Base-by-base conservation (phyloP, 23 tunicate species). In the Phallusia fumigata region DNA sequence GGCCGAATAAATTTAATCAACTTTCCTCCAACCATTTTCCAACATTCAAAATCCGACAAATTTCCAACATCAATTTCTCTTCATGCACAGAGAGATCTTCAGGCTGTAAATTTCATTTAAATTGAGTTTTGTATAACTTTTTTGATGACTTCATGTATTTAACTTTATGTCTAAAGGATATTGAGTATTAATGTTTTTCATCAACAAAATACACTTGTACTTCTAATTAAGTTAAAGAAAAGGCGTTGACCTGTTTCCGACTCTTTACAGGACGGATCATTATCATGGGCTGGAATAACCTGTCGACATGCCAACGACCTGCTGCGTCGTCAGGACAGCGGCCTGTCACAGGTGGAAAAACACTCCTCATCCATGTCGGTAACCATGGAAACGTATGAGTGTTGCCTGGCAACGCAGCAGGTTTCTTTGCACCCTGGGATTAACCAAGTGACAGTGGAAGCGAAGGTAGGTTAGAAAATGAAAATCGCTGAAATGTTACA, bases 291-390 rank as follows among this genome's bases (percentile, higher is more conserved):
- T 0, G 92, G 98, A 32, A 64, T 94, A 31, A 86, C 90, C 32
- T 94, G 98, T 73, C 88, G 84, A 15, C 77, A 36, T 31, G 81
- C 87, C 6, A 81, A 83, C 53, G 80, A 79, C n/a, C 64, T 89
- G 11, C 83, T 94, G 18, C 90, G 98, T 26, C 81, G 98, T n/a
- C 98, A 94, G 79, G 98, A 94, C 75, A 89, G 94, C 65, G 76
- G 77, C 74, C 94, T 88, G 18, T 94, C 98, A 21, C 85, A 85
- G 79, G 50, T 77, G 51, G 72, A 80, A 40, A 94, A 76, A 35
- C 85, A 88, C 32, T 33, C 86, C 19, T 40, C 76, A 24, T 73
- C 78, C 36, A 64, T 82, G 18, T 72, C 89, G 16, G 85, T 94
- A 47, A 90, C 81, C 53, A 86, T 94, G 90, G 98, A 94, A 76